Evolutionary conservation across 2,888 invertebrate species (phyloP).

Genomic region (Epirrita christyi): DNA sequence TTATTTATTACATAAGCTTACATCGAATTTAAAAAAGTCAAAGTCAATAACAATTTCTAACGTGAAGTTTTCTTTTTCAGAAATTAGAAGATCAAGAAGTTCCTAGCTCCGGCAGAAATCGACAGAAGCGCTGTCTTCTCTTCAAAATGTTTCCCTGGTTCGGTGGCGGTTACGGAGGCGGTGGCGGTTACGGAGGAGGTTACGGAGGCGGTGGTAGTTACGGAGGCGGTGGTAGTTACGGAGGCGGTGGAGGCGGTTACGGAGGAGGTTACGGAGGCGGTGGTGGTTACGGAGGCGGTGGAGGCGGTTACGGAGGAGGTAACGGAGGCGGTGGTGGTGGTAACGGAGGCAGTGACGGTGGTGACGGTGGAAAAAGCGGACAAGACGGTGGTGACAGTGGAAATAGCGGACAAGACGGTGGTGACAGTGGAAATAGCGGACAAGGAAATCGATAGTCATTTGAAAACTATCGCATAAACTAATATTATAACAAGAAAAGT

Average conservation of each 20-base stretch:
- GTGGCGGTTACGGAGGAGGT: not conserved
- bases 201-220: not conserved
- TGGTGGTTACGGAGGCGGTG: constrained; percentile 27
- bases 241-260: constrained; percentile 40
- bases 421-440: constrained; percentile 33
- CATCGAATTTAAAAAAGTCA: too few species aligned
- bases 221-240: constrained; percentile 31
- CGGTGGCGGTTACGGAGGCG: constrained; percentile 6
- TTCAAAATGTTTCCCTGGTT: constrained; percentile 43
- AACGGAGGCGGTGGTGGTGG: constrained; percentile 36
- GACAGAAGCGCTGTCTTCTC: constrained; percentile 64
- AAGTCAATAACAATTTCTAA: too few species aligned
- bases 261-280: constrained; percentile 37
- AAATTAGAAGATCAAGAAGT: constrained; percentile 73
- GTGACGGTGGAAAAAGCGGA: constrained; percentile 27
- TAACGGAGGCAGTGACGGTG: too few species aligned
- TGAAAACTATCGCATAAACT: too few species aligned
- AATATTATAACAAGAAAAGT: too few species aligned
- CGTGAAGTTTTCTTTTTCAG: constrained; percentile 43
- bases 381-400: constrained; percentile 32
- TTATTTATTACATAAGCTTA: too few species aligned
- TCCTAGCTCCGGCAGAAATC: constrained; percentile 41
- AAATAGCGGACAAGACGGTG: too few species aligned
- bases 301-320: constrained; percentile 40
- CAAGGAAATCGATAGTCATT: constrained; percentile 33